phyloP scores from a whole-genome alignment of 2,797 vertebrate genomes.

The Gymnothorax javanicus region DNA sequence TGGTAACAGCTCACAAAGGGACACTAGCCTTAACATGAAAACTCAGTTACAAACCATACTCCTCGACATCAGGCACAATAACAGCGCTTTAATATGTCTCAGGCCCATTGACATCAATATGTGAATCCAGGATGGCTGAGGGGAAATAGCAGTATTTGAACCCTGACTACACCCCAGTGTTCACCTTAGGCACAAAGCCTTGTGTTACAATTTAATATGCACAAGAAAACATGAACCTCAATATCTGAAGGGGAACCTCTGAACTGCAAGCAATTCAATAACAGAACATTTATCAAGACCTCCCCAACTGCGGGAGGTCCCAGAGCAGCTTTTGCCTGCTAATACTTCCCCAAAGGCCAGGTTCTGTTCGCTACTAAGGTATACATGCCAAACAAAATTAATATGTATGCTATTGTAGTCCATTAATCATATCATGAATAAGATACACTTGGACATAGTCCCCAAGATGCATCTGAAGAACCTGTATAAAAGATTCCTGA shows the following conservation, averaged over 20 bases:
- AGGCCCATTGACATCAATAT: background rate
- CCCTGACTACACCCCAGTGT: background rate
- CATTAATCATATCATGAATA: background rate
- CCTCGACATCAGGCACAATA: background rate
- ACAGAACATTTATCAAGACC: background rate
- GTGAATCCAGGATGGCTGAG: background rate
- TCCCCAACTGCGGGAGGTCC: background rate
- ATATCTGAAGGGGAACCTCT: background rate
- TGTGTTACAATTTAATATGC: background rate
- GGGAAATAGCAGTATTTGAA: background rate
- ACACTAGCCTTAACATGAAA: background rate
- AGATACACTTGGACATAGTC: background rate
- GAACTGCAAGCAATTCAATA: background rate
- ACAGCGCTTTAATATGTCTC: background rate
- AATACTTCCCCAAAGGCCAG: background rate
- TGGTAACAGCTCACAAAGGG: background rate
- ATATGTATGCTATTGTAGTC: background rate
- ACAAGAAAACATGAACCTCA: background rate
- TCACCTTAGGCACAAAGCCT: background rate
- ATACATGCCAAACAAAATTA: background rate
- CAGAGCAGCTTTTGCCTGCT: background rate
- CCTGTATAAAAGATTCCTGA: background rate
- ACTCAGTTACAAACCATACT: background rate
- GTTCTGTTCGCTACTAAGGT: background rate
- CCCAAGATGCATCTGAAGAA: background rate